Evolutionary conservation across 2,888 invertebrate species (phyloP), one percentile per base, ranked within the genome.

Genomic region (Synergus umbraculus): DNA sequence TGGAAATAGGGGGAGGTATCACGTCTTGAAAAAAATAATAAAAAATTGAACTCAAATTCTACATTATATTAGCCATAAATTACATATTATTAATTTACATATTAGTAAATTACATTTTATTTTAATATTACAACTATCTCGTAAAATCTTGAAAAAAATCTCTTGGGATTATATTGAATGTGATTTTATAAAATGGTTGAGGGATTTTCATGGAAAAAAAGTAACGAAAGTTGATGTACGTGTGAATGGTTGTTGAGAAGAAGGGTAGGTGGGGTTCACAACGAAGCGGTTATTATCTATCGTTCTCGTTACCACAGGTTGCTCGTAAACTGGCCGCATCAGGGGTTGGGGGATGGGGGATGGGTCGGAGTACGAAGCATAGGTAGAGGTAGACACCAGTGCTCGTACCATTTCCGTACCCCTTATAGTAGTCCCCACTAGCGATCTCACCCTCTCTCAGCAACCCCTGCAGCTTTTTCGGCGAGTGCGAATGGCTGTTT

Each of bases 291-390:
- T 92, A 92, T 92, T 92, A 92, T 92, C 92, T 92, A 92, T 92
- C 92, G 92, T 90, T 92, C 92, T 92, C 91, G 92, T 92, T 92
- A 92, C 92, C 92, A 92, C 92, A 92, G 92, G 92, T 92, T 92
- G 92, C 92, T 92, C 92, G 92, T 92, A 92, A 92, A 92, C 90
- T 90, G 91, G 91, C 91, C 90, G 89, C 89, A 89, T 90, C 88
- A 86, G 88, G 86, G 90, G 88, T 84, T 37, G 37, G 37, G 84
- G 85, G 83, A 80, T 37, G 37, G 37, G 84, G 85, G 83, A 80
- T 85, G 86, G 88, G 86, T 86, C 83, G 86, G 87, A 88, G 85
- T 87, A 83, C 86, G 82, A 80, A 85, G 86, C 87, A 87, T 89
- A 89, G 89, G 88, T 89, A 87, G 88, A 86, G 86, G 49, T 69